phyloP scores from a whole-genome alignment of 2,797 vertebrate genomes.

The Lutjanus campechanus region DNA sequence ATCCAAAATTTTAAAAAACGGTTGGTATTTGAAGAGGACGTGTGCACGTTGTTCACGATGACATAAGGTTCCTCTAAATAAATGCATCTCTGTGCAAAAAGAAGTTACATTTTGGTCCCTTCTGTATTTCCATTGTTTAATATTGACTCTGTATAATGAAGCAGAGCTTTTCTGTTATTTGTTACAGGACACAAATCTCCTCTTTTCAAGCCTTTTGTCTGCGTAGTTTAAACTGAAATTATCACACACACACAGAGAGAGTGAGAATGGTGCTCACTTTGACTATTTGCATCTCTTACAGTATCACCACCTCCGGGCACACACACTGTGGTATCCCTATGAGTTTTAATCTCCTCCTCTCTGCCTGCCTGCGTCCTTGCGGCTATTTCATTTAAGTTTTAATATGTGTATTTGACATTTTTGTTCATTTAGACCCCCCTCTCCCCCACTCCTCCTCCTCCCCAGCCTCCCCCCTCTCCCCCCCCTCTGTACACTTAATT shows the following conservation, averaged over 20 bases:
- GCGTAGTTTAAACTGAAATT: conserved; percentile 61
- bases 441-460: not conserved
- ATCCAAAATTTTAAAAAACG: too few relatives aligned
- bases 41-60: too few relatives aligned
- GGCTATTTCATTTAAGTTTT: conserved; percentile 88
- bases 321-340: conserved; percentile 77
- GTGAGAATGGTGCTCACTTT: conserved; percentile 65
- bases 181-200: conserved; percentile 52
- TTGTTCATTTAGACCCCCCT: conserved; percentile 81
- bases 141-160: conserved; percentile 44
- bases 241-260: conserved; percentile 45
- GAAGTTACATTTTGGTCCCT: too few relatives aligned
- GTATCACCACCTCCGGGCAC: conserved; percentile 76
- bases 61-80: too few relatives aligned
- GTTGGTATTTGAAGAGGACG: too few relatives aligned
- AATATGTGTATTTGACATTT: conserved; percentile 88
- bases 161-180: conserved; percentile 44
- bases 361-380: conserved; percentile 75
- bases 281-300: conserved; percentile 79
- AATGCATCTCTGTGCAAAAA: too few relatives aligned
- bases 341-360: conserved; percentile 85
- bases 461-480: conserved; percentile 7
- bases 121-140: conserved; percentile 23
- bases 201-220: conserved; percentile 54
- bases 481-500: conserved; percentile 76